These are phyloP conservation scores for Crossocerus cetratus DNA, from an alignment of 2,888 invertebrate species.

Conservation along the genomic window DNA sequence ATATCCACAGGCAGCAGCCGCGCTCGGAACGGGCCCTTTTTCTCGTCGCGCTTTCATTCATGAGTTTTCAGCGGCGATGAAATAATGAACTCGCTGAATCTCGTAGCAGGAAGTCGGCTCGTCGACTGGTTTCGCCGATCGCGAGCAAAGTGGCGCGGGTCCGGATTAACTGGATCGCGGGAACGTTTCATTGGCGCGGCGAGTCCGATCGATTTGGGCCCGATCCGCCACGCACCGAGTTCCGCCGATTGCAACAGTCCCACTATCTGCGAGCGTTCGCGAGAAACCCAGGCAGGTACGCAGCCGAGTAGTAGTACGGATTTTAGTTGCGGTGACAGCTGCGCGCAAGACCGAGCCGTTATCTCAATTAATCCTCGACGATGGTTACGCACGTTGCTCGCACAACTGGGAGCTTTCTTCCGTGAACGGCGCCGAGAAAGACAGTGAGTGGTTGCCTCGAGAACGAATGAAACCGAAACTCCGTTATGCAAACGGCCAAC, in stretches of 20 bases:
- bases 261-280: constrained; percentile 12
- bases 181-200: constrained; percentile 41
- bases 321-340: constrained; percentile 31
- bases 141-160: not conserved
- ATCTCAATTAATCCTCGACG: constrained; percentile 21
- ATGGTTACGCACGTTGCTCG: not conserved
- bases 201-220: constrained; percentile 9
- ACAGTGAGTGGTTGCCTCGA: not conserved
- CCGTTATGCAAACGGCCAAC: constrained; percentile 22
- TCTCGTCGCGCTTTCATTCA: constrained; percentile 36
- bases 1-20: not conserved
- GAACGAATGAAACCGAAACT: constrained; percentile 15
- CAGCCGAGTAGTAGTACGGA: constrained; percentile 10
- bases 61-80: constrained; percentile 19
- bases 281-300: no score
- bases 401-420: constrained; percentile 4
- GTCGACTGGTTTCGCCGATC: no score
- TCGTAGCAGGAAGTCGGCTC: not conserved
- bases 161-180: constrained; percentile 8
- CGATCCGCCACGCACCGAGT: constrained; percentile 36
- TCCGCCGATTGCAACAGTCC: constrained; percentile 34
- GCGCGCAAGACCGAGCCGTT: constrained; percentile 6
- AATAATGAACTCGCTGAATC: constrained; percentile 3
- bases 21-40: not conserved
- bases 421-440: not conserved